These are phyloP conservation scores for Embidobia sp. DNA, from an alignment of 2,888 invertebrate species.

Conservation along the genomic window DNA sequence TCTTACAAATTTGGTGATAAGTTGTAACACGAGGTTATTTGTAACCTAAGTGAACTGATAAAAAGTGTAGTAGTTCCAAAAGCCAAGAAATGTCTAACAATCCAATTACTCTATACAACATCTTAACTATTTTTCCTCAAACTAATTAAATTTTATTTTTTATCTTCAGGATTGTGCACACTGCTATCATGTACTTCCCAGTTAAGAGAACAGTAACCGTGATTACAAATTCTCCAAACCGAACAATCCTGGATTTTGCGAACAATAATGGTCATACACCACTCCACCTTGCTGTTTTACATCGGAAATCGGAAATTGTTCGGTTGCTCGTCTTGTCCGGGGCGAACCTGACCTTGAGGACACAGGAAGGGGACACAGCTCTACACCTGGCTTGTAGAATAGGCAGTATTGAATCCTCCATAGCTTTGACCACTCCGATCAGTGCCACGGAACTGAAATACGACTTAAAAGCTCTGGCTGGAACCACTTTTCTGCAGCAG, in stretches of 20 bases:
- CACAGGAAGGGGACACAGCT: constrained; percentile 91
- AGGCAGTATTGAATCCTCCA: constrained; percentile 87
- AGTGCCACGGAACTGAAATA: constrained; percentile 80
- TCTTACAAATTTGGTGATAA: too few species aligned
- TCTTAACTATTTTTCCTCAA: too few species aligned
- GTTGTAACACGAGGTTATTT: too few species aligned
- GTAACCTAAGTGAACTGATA: too few species aligned
- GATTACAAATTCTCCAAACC: constrained; percentile 91
- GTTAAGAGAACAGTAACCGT: too few species aligned
- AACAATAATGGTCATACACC: constrained; percentile 92
- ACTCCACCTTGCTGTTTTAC: constrained; percentile 92
- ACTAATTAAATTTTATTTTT: too few species aligned
- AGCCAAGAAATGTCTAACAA: too few species aligned
- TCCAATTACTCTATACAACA: too few species aligned
- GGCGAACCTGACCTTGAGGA: constrained; percentile 84
- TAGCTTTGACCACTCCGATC: constrained; percentile 88
- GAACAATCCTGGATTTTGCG: constrained; percentile 88
- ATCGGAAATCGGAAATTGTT: constrained; percentile 88
- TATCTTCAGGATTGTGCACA: too few species aligned
- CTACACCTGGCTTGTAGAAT: constrained; percentile 90
- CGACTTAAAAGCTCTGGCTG: constrained; percentile 6
- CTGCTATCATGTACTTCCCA: too few species aligned
- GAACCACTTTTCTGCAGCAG: constrained; percentile 82
- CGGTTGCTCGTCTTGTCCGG: constrained; percentile 91
- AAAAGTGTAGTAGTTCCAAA: too few species aligned